Conservation (phyloP, 2,888 invertebrate genomes). For the Magallana nippona region DNA sequence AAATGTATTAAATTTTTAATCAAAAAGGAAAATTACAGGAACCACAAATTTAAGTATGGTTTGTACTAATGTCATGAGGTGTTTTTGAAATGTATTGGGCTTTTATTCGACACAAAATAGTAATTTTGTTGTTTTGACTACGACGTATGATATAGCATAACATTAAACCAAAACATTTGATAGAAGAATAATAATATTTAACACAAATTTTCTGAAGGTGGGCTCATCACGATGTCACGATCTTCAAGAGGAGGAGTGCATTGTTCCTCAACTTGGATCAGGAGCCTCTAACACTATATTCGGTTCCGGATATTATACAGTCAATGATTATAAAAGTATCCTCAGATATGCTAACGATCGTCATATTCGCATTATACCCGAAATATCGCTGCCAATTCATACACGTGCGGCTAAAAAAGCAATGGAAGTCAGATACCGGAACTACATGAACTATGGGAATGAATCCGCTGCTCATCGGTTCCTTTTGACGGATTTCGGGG, state of each 20-base stretch:
- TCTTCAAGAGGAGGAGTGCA: slow-evolving; percentile 63
- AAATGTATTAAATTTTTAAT: too few species aligned
- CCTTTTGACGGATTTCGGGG: slow-evolving; percentile 65
- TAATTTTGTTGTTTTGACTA: too few species aligned
- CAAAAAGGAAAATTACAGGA: too few species aligned
- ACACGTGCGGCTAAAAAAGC: slow-evolving; percentile 73
- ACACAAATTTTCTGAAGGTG: slow-evolving; percentile 57
- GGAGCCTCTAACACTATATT: slow-evolving; percentile 61
- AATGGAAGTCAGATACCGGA: slow-evolving; percentile 65
- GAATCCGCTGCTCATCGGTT: slow-evolving; percentile 57
- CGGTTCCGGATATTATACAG: slow-evolving; percentile 71
- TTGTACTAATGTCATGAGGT: too few species aligned
- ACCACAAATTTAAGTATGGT: too few species aligned
- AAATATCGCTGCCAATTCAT: slow-evolving; percentile 78
- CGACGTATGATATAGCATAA: too few species aligned
- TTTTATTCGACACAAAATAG: too few species aligned
- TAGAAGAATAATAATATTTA: too few species aligned
- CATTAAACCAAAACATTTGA: too few species aligned
- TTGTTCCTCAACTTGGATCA: slow-evolving; percentile 73
- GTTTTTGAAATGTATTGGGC: too few species aligned
- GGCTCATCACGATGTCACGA: slow-evolving; percentile 73
- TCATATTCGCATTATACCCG: slow-evolving; percentile 75
- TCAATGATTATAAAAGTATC: slow-evolving; percentile 73
- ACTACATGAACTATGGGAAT: slow-evolving; percentile 49
- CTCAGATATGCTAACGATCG: slow-evolving; percentile 68